Conservation (phyloP, 1,140 invertebrate genomes). For the Zaprionus ghesquierei region DNA sequence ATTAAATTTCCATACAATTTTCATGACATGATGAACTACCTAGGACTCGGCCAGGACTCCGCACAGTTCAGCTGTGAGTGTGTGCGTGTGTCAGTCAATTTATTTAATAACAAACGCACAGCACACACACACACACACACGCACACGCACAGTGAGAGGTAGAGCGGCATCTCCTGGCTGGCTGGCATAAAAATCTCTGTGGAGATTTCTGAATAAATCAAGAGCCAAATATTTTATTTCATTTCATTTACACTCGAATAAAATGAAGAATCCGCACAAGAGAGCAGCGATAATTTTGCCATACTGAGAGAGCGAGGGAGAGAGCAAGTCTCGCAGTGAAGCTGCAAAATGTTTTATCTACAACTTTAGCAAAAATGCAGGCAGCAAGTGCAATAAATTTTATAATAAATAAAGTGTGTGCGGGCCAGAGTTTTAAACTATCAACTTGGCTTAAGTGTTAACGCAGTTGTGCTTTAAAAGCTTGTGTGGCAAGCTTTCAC, state of each 20-base stretch:
- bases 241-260: conserved; percentile 56
- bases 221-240: conserved; percentile 71
- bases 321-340: not conserved
- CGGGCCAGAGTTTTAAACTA: not conserved
- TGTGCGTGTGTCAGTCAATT: conserved; percentile 69
- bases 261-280: conserved; percentile 37
- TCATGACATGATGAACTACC: conserved; percentile 82
- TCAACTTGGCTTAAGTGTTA: not conserved
- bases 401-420: not conserved
- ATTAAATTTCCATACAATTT: conserved; percentile 82
- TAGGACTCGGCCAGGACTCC: conserved; percentile 48
- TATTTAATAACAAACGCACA: conserved; percentile 79
- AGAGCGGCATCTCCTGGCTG: conserved; percentile 13
- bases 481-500: not conserved
- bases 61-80: conserved; percentile 24
- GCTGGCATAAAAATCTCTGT: conserved; percentile 54
- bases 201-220: conserved; percentile 68
- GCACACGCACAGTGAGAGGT: not conserved
- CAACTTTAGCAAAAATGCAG: not conserved
- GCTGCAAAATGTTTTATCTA: conserved; percentile 8
- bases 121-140: too few relatives aligned
- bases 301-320: not conserved
- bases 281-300: not conserved
- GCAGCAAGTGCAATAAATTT: conserved; percentile 4
- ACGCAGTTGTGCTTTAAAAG: not conserved